These are phyloP conservation scores for Gibbula magus DNA, from an alignment of 2,888 invertebrate species.

Conservation along the genomic window DNA sequence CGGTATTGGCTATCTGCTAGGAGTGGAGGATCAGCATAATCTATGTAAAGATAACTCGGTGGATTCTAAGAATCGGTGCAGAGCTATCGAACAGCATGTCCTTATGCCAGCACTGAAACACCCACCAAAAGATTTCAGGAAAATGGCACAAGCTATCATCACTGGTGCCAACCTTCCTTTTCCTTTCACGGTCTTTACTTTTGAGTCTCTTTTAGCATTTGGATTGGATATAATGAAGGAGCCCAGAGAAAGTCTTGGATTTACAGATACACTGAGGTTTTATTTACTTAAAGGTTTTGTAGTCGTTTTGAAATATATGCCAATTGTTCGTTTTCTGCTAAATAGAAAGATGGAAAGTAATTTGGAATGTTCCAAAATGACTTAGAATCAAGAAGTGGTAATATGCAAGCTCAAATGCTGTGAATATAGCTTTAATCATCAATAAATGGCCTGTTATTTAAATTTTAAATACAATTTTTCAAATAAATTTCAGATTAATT, in stretches of 20 bases:
- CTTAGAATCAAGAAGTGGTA: neutral
- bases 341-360: slow-evolving; percentile 7
- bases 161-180: slow-evolving; percentile 50
- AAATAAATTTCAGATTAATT: no score
- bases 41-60: slow-evolving; percentile 58
- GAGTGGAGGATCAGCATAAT: slow-evolving; percentile 82
- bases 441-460: no score
- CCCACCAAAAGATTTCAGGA: slow-evolving; percentile 58
- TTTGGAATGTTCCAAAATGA: slow-evolving; percentile 1
- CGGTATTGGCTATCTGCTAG: slow-evolving; percentile 86
- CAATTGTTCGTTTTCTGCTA: neutral
- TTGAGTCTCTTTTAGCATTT: slow-evolving; percentile 48
- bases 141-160: slow-evolving; percentile 63
- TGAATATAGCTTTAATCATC: neutral
- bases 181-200: slow-evolving; percentile 32
- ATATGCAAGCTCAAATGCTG: neutral
- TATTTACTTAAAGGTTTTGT: slow-evolving; percentile 7
- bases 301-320: neutral
- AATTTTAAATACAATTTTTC: no score
- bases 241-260: neutral
- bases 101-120: slow-evolving; percentile 53
- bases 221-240: slow-evolving; percentile 36
- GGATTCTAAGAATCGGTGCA: slow-evolving; percentile 53
- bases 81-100: slow-evolving; percentile 60
- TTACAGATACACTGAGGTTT: neutral